Percentiles rank a stretch among this genome's conserved stretches.
These are phyloP conservation scores for Entomobrya proxima DNA, from an alignment of 2,888 invertebrate species.

Conservation along the genomic window DNA sequence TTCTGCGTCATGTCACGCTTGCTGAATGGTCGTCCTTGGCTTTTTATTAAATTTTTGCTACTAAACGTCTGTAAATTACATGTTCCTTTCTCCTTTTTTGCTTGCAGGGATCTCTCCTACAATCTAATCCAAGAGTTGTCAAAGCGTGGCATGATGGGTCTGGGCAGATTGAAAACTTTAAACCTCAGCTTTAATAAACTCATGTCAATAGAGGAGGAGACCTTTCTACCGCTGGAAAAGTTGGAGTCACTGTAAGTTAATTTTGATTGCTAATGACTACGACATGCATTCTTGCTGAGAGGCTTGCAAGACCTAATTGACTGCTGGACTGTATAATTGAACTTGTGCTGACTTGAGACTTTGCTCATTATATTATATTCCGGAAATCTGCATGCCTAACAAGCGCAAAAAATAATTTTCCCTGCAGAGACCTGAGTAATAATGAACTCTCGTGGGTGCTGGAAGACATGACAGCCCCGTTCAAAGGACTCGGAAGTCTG, in stretches of 20 bases:
- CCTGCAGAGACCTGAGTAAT: slow-evolving; percentile 83
- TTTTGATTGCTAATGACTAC: background rate
- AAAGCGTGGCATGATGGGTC: slow-evolving; percentile 76
- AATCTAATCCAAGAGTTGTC: slow-evolving; percentile 82
- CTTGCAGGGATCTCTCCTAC: slow-evolving; percentile 84
- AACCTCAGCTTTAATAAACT: slow-evolving; percentile 77
- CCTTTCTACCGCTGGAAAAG: slow-evolving; percentile 86
- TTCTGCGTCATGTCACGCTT: too few species aligned
- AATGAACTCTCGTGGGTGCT: slow-evolving; percentile 92
- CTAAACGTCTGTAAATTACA: background rate
- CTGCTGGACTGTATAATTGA: too few species aligned
- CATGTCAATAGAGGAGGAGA: slow-evolving; percentile 81
- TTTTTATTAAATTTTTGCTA: slow-evolving; percentile 13
- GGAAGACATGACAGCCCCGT: slow-evolving; percentile 90
- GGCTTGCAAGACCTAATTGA: background rate
- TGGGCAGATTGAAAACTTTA: slow-evolving; percentile 77
- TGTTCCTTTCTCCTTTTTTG: slow-evolving; percentile 1
- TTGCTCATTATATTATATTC: too few species aligned
- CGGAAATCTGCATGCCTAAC: background rate
- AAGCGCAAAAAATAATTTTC: background rate
- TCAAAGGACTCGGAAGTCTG: slow-evolving; percentile 85
- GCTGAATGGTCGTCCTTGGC: background rate
- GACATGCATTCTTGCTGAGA: background rate
- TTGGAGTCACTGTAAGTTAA: slow-evolving; percentile 83
- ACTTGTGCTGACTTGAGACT: too few species aligned